Evolutionary conservation across 1,140 invertebrate species (phyloP), one percentile per base, ranked within the genome.

Genomic region (Drosophila bocqueti): DNA sequence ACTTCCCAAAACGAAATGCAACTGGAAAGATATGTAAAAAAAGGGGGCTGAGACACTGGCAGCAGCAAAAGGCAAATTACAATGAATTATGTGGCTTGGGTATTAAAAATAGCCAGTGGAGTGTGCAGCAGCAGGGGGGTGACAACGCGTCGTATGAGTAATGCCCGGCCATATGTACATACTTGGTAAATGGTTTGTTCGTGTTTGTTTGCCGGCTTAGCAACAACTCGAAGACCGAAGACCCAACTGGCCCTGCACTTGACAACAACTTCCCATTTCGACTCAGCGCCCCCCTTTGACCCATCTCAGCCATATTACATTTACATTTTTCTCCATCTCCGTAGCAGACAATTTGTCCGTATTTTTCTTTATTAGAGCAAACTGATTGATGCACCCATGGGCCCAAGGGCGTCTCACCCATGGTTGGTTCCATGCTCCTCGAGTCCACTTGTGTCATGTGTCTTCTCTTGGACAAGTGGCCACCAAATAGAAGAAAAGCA

Each of bases 81-180:
- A 79, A 72, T 90, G 85, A 89, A 91, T 91, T 89, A 90, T 89
- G 85, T 80, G 79, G 82, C 76, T 87, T 85, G 75, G 63, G 61
- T 76, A 90, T 89, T 90, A 89, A 90, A 89, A 89, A 89, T 90
- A 89, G 68, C 81, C 78, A 49, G 29, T 50, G 69, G 47, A 38
- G 40, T 24, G 49, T 24, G n/a, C 26, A 36, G 34, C 21, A 47
- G 46, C 13, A 26, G 49, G 46, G 57, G 42, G 54, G 40, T 52
- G 83, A 46, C 75, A 72, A 72, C 78, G 80, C 64, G 71, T 54
- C 76, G 83, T 83, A 80, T 86, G 84, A 86, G 83, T 86, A 86
- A 86, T 83, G 72, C 76, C 24, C 21, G 29, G 34, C 49, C 55
- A 55, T 42, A 55, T 59, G 50, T 54, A 49, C 24, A 49, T 49